Evolutionary conservation across 2,888 invertebrate genomes (phyloP).

Genomic region (Tribolium freemani): DNA sequence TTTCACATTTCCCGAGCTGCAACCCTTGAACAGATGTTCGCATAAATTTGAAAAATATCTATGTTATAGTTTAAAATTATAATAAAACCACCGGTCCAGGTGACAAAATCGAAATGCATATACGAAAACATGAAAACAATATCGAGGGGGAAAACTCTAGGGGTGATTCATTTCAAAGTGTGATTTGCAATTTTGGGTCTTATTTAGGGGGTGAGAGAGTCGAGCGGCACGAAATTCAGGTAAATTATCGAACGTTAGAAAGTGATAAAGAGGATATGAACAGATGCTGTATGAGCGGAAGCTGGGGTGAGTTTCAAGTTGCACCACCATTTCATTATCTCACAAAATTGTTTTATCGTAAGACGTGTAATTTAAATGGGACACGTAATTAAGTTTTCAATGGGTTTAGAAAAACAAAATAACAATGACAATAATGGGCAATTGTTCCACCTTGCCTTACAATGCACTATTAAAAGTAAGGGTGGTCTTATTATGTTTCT

Average conservation of each 20-base stretch:
- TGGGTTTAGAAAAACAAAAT: constrained; percentile 7
- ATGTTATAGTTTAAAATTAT: constrained; percentile 6
- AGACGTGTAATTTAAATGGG: not conserved
- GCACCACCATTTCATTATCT: not conserved
- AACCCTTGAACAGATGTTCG: constrained; percentile 33
- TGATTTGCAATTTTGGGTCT: constrained; percentile 3
- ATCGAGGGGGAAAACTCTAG: constrained; percentile 28
- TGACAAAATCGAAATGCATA: constrained; percentile 27
- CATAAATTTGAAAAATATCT: constrained; percentile 27
- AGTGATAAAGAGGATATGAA: constrained; percentile 31
- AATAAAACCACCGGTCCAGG: constrained; percentile 28
- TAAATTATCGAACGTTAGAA: constrained; percentile 18
- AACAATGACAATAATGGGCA: constrained; percentile 29
- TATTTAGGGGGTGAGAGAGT: not conserved
- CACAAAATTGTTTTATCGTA: not conserved
- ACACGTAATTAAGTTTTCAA: constrained; percentile 10
- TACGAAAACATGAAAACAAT: constrained; percentile 40
- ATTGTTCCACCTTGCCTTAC: constrained; percentile 18
- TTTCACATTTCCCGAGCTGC: not conserved
- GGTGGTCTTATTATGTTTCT: constrained; percentile 17
- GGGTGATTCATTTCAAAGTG: constrained; percentile 16
- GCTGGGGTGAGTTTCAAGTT: constrained; percentile 17
- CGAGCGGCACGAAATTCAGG: constrained; percentile 11
- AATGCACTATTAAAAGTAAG: constrained; percentile 17
- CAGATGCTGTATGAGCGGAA: constrained; percentile 38